Base-by-base conservation (phyloP, 2,113 vertebrate genomes). In the Ceuthmochares aereus region DNA sequence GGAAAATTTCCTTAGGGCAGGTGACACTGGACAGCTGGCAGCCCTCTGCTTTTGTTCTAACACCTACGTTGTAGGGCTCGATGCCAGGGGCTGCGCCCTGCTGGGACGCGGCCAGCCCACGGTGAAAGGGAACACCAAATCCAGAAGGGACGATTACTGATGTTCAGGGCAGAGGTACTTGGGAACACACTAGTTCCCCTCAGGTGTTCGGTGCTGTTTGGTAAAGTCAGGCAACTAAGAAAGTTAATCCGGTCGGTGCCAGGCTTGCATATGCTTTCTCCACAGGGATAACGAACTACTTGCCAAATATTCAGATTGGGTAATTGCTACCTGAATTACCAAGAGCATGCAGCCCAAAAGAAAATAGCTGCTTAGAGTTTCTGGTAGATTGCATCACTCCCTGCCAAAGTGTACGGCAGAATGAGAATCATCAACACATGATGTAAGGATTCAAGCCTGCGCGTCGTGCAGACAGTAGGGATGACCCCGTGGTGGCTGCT, bases 281-380 rank as follows among this genome's bases (percentile, higher is more conserved):
- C 81, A 72, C 27, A 30, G 96, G 93, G 74, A 93, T 95, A 87
- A 72, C 45, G 37, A 94, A 90, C 82, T 93, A 91, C 90, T 90
- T 79, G 34, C 95, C 97, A 97, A 96, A 96, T 95, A 97, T 80
- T 97, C 96, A 83, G 87, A 96, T 93, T 94, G 95, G 94, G 87
- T 97, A 97, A 97, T 97, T 97, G 97, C 96, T 96, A 98, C 96
- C 94, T 93, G 59, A 69, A 92, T 96, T 96, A 97, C 94, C 88
- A 87, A 95, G 93, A 86, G 89, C 92, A 89, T 93, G 84, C 82
- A 96, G 87, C 69, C 67, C 27, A 68, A 72, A 92, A 93, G 91
- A 95, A 96, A 96, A 90, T 68, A 91, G 92, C 86, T 84, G 89
- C 84, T 95, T 81, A 63, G 92, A 76, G 19, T 64, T 96, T 94